These are phyloP conservation scores for Edolisoma coerulescens DNA, from an alignment of 2,113 vertebrate species.

Conservation along the genomic window DNA sequence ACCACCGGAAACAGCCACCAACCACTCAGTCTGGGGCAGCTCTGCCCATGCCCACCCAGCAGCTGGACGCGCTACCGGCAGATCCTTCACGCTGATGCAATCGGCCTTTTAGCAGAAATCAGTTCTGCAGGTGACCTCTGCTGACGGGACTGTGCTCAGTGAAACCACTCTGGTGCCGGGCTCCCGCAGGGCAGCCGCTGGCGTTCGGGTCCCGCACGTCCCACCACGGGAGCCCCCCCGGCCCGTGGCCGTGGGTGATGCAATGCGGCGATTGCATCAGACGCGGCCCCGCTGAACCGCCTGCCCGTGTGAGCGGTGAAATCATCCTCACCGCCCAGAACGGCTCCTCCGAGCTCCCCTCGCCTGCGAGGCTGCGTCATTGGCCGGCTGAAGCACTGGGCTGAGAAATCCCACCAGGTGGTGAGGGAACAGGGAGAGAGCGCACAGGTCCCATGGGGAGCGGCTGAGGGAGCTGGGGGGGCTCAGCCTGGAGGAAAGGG, in stretches of 20 bases:
- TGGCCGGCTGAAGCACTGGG: background rate
- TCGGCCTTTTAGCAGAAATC: background rate
- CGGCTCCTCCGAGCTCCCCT: background rate
- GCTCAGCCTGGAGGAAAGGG: background rate
- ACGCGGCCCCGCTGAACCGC: background rate
- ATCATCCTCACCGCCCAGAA: background rate
- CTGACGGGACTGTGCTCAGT: background rate
- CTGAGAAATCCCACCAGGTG: background rate
- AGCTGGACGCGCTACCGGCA: background rate
- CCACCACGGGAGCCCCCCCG: background rate
- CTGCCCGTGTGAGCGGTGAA: background rate
- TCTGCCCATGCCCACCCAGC: background rate
- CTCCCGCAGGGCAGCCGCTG: background rate
- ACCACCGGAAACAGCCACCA: background rate
- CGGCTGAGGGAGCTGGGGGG: background rate
- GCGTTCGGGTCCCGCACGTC: background rate
- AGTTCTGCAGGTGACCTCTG: background rate
- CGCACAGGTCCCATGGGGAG: background rate
- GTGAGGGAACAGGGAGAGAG: too few species aligned
- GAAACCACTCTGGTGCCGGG: accelerated
- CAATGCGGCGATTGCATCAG: background rate
- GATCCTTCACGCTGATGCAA: accelerated
- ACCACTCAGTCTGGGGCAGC: background rate
- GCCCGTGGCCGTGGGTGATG: background rate
- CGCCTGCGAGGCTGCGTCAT: background rate